Percentiles rank a stretch among this genome's conserved stretches.
Evolutionary conservation across 2,113 vertebrate genomes (phyloP).

Genomic region (Ifrita kowaldi): DNA sequence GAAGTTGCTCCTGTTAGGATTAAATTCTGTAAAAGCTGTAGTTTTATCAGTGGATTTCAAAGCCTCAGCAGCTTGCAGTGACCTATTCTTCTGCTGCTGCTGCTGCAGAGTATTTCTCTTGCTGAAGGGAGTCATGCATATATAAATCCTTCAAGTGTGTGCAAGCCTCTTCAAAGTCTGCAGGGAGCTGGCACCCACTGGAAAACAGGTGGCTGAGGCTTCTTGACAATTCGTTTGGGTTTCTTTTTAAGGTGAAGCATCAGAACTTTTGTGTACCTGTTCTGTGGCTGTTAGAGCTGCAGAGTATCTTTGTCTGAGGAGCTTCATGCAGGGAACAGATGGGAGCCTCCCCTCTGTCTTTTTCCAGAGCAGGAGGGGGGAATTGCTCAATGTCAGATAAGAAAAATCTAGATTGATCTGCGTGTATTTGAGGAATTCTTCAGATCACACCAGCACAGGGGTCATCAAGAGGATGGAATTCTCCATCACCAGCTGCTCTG

Average conservation of each 20-base stretch:
- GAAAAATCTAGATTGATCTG: not conserved
- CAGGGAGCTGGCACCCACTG: not conserved
- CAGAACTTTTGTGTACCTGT: not conserved
- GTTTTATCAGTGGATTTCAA: not conserved
- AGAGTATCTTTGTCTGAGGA: not conserved
- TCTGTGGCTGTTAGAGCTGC: not conserved
- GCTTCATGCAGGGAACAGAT: not conserved
- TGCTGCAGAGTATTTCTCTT: not conserved
- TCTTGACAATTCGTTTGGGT: not conserved
- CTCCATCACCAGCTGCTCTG: not conserved
- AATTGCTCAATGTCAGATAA: not conserved
- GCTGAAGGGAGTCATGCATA: conserved; percentile 18
- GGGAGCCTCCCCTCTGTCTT: not conserved
- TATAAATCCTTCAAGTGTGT: not conserved
- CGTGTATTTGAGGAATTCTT: not conserved
- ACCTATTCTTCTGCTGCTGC: not conserved
- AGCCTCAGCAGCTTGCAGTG: not conserved
- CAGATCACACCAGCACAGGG: not conserved
- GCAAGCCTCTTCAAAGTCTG: not conserved
- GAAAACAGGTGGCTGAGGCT: not conserved
- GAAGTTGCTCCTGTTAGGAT: not conserved
- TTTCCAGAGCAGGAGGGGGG: not conserved
- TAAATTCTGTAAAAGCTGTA: not conserved
- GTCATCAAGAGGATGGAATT: not conserved
- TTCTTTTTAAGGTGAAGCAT: not conserved